phyloP scores from a whole-genome alignment of 35 echinoderm and acorn worm species.

The Anneissia japonica region DNA sequence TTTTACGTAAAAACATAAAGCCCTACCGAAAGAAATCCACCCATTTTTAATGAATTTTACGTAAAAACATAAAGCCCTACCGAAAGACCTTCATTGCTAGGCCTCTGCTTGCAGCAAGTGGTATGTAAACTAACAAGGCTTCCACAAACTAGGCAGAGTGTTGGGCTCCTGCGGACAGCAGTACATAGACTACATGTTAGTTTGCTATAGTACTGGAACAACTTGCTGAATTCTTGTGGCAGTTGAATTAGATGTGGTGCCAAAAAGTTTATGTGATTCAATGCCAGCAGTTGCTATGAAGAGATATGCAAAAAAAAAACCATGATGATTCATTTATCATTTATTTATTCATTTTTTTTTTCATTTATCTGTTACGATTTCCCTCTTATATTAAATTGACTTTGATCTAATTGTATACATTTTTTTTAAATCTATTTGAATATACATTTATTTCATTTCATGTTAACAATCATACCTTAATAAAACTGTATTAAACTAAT shows the following conservation, averaged over 20 bases:
- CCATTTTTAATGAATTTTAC: background rate
- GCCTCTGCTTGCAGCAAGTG: constrained; percentile 45
- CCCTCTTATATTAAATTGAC: no score
- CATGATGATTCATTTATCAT: no score
- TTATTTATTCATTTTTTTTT: no score
- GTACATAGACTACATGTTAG: constrained; percentile 52
- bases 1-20: background rate
- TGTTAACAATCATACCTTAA: no score
- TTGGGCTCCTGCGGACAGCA: constrained; percentile 46
- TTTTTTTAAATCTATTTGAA: no score
- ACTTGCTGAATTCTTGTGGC: constrained; percentile 49
- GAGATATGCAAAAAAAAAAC: no score
- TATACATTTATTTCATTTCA: no score
- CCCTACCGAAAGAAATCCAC: constrained; percentile 24
- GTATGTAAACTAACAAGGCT: constrained; percentile 57
- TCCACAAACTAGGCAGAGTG: constrained; percentile 78
- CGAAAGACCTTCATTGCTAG: constrained; percentile 34
- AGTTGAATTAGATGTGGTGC: constrained; percentile 59
- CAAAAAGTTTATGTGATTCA: background rate
- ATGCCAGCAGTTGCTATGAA: background rate
- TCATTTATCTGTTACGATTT: no score
- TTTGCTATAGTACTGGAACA: constrained; percentile 75
- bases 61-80: constrained; percentile 15
- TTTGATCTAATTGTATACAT: no score
- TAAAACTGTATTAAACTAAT: no score